Evolutionary conservation across 2,888 invertebrate genomes (phyloP).

Genomic region (Gasteruption jaculator): DNA sequence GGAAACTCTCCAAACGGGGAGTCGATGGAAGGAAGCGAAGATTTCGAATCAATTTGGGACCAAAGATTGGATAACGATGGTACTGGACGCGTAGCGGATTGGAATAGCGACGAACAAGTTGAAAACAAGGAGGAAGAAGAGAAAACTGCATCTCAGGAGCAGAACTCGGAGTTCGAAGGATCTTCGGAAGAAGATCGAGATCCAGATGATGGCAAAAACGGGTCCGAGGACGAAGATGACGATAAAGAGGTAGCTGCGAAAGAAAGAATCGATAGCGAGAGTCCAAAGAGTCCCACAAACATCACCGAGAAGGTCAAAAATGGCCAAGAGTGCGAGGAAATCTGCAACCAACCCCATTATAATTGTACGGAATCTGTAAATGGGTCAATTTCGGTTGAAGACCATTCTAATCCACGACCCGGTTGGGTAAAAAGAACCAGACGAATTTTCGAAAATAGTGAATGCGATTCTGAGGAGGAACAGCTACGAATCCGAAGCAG

Average conservation of each 20-base stretch:
- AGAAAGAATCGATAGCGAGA: constrained; percentile 16
- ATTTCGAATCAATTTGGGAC: no score
- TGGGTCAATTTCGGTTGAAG: no score
- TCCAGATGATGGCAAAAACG: constrained; percentile 17
- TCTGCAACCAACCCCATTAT: no score
- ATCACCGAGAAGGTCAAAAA: background rate
- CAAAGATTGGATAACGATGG: constrained; percentile 19
- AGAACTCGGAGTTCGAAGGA: constrained; percentile 13
- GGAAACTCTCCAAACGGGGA: constrained; percentile 10
- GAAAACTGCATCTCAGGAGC: constrained; percentile 29
- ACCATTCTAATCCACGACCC: no score
- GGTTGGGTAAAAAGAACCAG: no score
- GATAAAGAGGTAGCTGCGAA: constrained; percentile 24
- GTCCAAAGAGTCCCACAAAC: constrained; percentile 9
- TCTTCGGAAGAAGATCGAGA: constrained; percentile 11
- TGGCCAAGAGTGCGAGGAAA: constrained; percentile 15
- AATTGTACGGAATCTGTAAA: no score
- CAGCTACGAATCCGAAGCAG: no score
- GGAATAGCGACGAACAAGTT: constrained; percentile 31
- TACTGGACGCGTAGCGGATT: no score
- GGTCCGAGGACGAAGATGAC: constrained; percentile 26
- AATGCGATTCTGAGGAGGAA: no score
- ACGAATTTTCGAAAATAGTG: no score
- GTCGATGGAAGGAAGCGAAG: constrained; percentile 13
- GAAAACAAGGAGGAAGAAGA: constrained; percentile 27